phyloP scores from a whole-genome alignment of 2,888 invertebrate genomes.

The Calliphora vomitoria region DNA sequence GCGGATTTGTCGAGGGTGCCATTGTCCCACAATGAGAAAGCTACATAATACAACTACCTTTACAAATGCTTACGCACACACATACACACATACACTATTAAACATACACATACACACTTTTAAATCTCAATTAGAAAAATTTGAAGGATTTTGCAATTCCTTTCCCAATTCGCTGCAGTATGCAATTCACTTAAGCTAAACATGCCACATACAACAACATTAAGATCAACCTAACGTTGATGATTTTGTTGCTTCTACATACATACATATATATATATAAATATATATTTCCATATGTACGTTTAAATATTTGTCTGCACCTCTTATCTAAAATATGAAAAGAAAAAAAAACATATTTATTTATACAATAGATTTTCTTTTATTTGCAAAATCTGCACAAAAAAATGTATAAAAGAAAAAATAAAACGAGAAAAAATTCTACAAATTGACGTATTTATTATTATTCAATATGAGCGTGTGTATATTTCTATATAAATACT shows the following conservation, averaged over 20 bases:
- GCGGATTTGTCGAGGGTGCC: slow-evolving; percentile 71
- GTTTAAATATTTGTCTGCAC: slow-evolving; percentile 43
- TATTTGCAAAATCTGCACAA: slow-evolving; percentile 64
- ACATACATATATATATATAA: no score
- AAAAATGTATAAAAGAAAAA: slow-evolving; percentile 17
- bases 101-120: slow-evolving; percentile 32
- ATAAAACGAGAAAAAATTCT: slow-evolving; percentile 18
- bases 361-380: slow-evolving; percentile 70
- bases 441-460: slow-evolving; percentile 60
- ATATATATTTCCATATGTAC: background rate
- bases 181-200: slow-evolving; percentile 73
- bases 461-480: slow-evolving; percentile 45
- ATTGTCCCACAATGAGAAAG: slow-evolving; percentile 71
- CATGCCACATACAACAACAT: slow-evolving; percentile 53
- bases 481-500: slow-evolving; percentile 24
- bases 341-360: slow-evolving; percentile 51
- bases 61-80: slow-evolving; percentile 51
- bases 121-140: slow-evolving; percentile 75
- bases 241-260: slow-evolving; percentile 14
- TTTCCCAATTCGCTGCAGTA: slow-evolving; percentile 73
- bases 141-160: slow-evolving; percentile 72
- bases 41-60: slow-evolving; percentile 59
- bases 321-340: slow-evolving; percentile 67
- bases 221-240: slow-evolving; percentile 50
- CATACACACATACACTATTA: slow-evolving; percentile 12